Evolutionary conservation across 64 coral and sea anemone genomes (phyloP).

Genomic region (Stichodactyla mertensii): DNA sequence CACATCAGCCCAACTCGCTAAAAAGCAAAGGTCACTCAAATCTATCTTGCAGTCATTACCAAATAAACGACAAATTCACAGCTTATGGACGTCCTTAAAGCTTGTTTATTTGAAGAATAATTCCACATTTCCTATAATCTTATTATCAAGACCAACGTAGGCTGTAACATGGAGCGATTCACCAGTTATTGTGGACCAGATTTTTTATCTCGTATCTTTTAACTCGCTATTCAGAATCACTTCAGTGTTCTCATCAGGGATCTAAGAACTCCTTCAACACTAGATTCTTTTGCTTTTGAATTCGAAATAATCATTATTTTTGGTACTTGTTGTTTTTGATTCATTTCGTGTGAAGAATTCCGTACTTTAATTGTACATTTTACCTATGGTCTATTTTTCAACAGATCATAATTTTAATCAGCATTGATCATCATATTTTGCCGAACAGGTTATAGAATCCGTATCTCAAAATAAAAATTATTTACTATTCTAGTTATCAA

Average conservation of each 20-base stretch:
- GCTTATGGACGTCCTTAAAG: neutral
- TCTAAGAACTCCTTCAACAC: constrained; percentile 11
- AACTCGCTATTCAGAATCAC: constrained; percentile 1
- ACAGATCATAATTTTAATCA: neutral
- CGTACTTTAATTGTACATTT: neutral
- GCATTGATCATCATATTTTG: neutral
- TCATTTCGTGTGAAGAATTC: neutral
- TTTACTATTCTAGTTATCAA: neutral
- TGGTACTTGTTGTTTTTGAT: neutral
- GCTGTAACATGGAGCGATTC: neutral
- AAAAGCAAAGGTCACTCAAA: neutral
- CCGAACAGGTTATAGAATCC: neutral
- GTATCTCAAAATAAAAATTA: neutral
- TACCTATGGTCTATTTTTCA: neutral
- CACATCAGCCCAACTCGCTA: neutral
- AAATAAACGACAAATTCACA: constrained; percentile 27
- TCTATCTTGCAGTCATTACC: constrained; percentile 19
- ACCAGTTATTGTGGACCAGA: neutral
- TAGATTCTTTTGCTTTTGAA: neutral
- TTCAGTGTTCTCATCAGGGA: neutral
- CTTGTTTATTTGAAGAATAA: constrained; percentile 8
- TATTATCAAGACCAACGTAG: neutral
- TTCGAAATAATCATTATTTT: neutral
- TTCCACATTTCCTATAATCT: neutral
- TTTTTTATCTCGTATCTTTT: neutral